Percentiles rank a stretch among this genome's conserved stretches.
These are phyloP conservation scores for Clarias gariepinus DNA, from an alignment of 2,113 vertebrate genomes.

Conservation along the genomic window DNA sequence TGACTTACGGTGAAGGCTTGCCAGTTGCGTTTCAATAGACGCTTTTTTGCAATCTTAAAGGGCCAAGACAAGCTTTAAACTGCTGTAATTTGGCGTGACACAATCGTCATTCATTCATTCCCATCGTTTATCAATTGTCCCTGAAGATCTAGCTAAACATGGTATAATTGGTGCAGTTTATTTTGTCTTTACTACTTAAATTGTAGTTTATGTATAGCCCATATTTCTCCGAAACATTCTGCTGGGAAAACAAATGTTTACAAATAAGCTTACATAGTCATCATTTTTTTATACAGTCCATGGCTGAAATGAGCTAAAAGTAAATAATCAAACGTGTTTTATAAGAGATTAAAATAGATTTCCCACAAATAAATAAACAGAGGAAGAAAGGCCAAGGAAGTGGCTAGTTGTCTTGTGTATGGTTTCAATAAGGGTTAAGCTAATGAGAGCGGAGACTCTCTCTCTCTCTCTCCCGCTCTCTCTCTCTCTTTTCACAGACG, in stretches of 20 bases:
- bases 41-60: slow-evolving; percentile 57
- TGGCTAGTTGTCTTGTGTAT: slow-evolving; percentile 42
- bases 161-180: slow-evolving; percentile 12
- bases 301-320: neutral
- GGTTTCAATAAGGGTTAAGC: slow-evolving; percentile 55
- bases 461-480: neutral
- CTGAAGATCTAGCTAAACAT: slow-evolving; percentile 20
- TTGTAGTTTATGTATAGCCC: neutral
- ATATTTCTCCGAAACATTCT: neutral
- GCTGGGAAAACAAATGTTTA: neutral
- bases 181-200: neutral
- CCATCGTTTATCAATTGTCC: slow-evolving; percentile 44
- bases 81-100: slow-evolving; percentile 58
- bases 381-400: slow-evolving; percentile 9
- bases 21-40: slow-evolving; percentile 61
- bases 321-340: neutral
- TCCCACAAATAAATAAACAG: neutral
- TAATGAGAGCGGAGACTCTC: slow-evolving; percentile 44
- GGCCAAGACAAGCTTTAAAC: slow-evolving; percentile 59
- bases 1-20: slow-evolving; percentile 65
- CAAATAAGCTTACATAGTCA: neutral
- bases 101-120: slow-evolving; percentile 52
- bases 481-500: neutral
- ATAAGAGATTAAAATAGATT: neutral
- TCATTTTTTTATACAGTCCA: neutral